Conservation (phyloP, 2,888 invertebrate species). For the Linnaemya tessellans region DNA sequence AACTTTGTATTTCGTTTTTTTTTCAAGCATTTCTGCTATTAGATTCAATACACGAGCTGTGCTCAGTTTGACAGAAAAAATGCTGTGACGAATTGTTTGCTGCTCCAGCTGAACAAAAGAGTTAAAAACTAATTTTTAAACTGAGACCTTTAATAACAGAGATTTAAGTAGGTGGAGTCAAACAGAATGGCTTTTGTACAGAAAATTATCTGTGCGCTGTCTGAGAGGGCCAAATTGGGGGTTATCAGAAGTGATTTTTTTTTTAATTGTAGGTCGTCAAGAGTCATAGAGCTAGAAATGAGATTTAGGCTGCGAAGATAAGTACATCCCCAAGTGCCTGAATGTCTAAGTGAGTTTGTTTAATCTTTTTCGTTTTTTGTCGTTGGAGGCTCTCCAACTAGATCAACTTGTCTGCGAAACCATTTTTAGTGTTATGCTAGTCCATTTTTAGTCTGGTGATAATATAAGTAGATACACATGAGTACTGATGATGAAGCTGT, state of each 20-base stretch:
- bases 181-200: background rate
- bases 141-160: conserved; percentile 1
- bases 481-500: too few relatives aligned
- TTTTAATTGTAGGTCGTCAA: background rate
- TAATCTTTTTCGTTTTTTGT: too few relatives aligned
- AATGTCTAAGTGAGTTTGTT: conserved; percentile 32
- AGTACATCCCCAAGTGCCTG: conserved; percentile 22
- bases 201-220: background rate
- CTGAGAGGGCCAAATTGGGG: background rate
- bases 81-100: conserved; percentile 21
- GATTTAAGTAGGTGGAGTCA: conserved; percentile 18
- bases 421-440: too few relatives aligned
- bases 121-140: conserved; percentile 41
- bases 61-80: background rate
- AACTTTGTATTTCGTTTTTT: conserved; percentile 41
- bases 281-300: background rate
- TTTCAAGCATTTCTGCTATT: conserved; percentile 10
- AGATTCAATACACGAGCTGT: conserved; percentile 3
- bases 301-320: background rate
- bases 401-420: too few relatives aligned
- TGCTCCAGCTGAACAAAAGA: conserved; percentile 6
- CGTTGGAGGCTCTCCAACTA: too few relatives aligned
- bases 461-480: too few relatives aligned
- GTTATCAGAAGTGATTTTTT: conserved; percentile 21
- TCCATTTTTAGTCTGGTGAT: too few relatives aligned